A percentile compares a stretch with the other conserved stretches of the same genome.
These are phyloP conservation scores for Nannoperca australis DNA, from an alignment of 2,797 vertebrate species.

Conservation along the genomic window DNA sequence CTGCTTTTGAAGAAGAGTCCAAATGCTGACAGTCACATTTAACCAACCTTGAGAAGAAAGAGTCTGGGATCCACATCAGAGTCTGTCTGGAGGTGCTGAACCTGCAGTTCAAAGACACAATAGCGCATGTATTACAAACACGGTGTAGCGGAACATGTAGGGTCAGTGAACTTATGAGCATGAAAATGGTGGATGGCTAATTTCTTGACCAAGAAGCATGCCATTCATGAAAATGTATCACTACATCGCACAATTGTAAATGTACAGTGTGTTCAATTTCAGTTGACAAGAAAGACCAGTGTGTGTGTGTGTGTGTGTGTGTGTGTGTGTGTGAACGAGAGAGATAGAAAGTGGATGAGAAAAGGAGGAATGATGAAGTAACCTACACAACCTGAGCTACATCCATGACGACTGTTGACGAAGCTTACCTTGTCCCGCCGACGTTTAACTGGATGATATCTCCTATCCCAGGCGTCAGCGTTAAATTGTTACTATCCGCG, in stretches of 20 bases:
- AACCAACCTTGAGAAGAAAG: constrained; percentile 98
- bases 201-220: neutral
- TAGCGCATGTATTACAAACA: constrained; percentile 18
- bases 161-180: neutral
- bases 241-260: no score
- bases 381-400: constrained; percentile 20
- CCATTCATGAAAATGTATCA: neutral
- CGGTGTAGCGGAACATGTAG: neutral
- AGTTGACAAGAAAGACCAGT: neutral
- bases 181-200: neutral
- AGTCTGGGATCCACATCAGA: constrained; percentile 99
- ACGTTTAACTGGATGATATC: constrained; percentile 98
- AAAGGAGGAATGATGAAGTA: constrained; percentile 18
- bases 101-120: constrained; percentile 78
- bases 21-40: constrained; percentile 13
- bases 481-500: constrained; percentile 84
- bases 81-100: constrained; percentile 99
- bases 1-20: neutral
- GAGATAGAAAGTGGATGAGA: neutral
- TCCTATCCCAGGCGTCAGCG: constrained; percentile 87
- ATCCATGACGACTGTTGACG: constrained; percentile 14
- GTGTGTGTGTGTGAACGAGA: neutral
- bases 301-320: neutral
- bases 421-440: constrained; percentile 92
- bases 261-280: constrained; percentile 12